These are phyloP conservation scores for Drosophila ohnishii DNA, from an alignment of 1,140 invertebrate genomes.

Conservation along the genomic window DNA sequence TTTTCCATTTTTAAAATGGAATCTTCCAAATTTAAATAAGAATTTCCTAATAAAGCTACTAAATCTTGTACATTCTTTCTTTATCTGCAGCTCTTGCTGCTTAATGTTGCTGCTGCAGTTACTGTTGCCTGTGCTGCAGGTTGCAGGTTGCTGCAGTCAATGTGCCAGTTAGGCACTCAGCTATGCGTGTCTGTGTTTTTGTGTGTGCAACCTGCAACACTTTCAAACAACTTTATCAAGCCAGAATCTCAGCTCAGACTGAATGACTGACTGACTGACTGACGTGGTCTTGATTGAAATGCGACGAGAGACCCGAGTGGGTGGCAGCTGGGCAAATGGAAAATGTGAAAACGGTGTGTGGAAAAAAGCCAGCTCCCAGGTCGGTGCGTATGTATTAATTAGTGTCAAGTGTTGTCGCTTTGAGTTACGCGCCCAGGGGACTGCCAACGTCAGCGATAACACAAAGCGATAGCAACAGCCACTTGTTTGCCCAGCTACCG, in stretches of 20 bases:
- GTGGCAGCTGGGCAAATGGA: conserved; percentile 52
- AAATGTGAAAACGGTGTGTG: conserved; percentile 6
- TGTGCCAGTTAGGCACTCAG: conserved; percentile 74
- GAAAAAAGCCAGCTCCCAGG: conserved; percentile 20
- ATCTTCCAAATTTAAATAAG: too few species aligned
- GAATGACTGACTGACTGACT: conserved; percentile 45
- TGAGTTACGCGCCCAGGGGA: conserved; percentile 78
- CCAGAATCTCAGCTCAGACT: conserved; percentile 61
- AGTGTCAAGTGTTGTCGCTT: conserved; percentile 82
- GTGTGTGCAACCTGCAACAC: conserved; percentile 66
- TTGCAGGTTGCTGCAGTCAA: conserved; percentile 36
- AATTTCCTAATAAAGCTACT: not conserved
- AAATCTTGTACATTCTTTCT: not conserved
- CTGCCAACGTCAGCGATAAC: conserved; percentile 65
- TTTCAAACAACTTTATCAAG: conserved; percentile 80
- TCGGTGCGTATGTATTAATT: conserved; percentile 79
- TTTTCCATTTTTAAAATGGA: too few species aligned
- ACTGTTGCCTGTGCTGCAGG: conserved; percentile 16
- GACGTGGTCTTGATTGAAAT: conserved; percentile 79
- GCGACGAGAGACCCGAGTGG: conserved; percentile 71
- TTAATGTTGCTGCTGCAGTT: not conserved
- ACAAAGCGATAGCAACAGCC: conserved; percentile 70
- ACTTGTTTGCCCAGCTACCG: conserved; percentile 59
- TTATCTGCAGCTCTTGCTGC: conserved; percentile 8
- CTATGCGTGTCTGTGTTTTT: conserved; percentile 56